Conservation (phyloP, 2,113 vertebrate species). For the Pomatorhinus ruficollis region DNA sequence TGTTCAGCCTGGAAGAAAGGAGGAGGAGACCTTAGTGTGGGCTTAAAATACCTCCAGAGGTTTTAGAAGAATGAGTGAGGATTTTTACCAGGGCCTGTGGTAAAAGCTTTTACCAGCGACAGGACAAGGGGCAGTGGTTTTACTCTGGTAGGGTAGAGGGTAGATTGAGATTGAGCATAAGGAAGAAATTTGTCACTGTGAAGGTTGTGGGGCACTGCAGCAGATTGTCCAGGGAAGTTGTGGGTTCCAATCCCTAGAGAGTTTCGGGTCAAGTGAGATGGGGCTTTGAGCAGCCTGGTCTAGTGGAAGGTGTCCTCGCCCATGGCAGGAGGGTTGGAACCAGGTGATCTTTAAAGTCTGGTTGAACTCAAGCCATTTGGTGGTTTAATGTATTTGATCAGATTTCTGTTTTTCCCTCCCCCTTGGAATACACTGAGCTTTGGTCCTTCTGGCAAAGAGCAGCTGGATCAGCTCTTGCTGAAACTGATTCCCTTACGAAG, state of each 20-base stretch:
- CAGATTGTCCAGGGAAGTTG: not conserved
- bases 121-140: not conserved
- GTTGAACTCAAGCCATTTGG: not conserved
- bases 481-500: not conserved
- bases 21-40: not conserved
- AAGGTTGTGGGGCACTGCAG: not conserved
- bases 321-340: not conserved
- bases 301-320: not conserved
- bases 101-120: not conserved
- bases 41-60: not conserved
- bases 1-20: not conserved
- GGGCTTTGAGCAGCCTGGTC: not conserved
- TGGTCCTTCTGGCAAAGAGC: not conserved
- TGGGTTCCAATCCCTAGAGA: not conserved
- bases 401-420: not conserved
- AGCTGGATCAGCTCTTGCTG: not conserved
- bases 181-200: accelerated
- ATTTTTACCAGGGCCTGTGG: not conserved
- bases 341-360: not conserved
- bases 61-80: not conserved
- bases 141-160: no score
- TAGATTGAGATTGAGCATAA: accelerated
- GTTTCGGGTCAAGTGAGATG: not conserved
- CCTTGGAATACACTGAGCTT: not conserved
- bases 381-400: not conserved